Percentiles rank a stretch among this genome's conserved stretches.
Evolutionary conservation across 1,140 invertebrate genomes (phyloP).

Genomic region (Glomeris maerens): DNA sequence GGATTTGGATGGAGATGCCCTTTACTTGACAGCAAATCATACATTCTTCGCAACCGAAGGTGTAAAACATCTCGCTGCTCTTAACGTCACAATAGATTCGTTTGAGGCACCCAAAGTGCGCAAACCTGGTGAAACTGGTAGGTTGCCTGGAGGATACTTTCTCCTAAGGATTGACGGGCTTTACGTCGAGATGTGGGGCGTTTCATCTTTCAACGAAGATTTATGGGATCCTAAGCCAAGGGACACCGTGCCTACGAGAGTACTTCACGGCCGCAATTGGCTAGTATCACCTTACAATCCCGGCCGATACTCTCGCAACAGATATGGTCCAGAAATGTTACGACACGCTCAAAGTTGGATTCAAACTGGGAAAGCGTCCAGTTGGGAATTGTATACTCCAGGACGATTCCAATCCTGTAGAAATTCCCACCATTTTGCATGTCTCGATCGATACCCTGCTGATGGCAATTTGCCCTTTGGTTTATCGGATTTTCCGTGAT

Average conservation of each 20-base stretch:
- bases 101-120: not conserved
- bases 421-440: slow-evolving; percentile 7
- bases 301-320: slow-evolving; percentile 25
- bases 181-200: slow-evolving; percentile 10
- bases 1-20: slow-evolving; percentile 24
- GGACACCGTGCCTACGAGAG: slow-evolving; percentile 18
- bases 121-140: not conserved
- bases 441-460: slow-evolving; percentile 4
- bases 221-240: not conserved
- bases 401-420: slow-evolving; percentile 12
- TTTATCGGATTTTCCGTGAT: not conserved
- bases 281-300: slow-evolving; percentile 23
- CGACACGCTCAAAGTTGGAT: slow-evolving; percentile 17
- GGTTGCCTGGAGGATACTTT: no score
- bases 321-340: slow-evolving; percentile 22
- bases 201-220: slow-evolving; percentile 5
- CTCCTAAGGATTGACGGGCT: not conserved
- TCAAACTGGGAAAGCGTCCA: not conserved
- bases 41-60: slow-evolving; percentile 9
- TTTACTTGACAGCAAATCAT: slow-evolving; percentile 16
- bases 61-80: not conserved
- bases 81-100: not conserved
- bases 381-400: slow-evolving; percentile 2
- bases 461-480: slow-evolving; percentile 11
- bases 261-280: slow-evolving; percentile 21